These are phyloP conservation scores for Aricia agestis DNA, from an alignment of 1,140 invertebrate species.

Conservation along the genomic window DNA sequence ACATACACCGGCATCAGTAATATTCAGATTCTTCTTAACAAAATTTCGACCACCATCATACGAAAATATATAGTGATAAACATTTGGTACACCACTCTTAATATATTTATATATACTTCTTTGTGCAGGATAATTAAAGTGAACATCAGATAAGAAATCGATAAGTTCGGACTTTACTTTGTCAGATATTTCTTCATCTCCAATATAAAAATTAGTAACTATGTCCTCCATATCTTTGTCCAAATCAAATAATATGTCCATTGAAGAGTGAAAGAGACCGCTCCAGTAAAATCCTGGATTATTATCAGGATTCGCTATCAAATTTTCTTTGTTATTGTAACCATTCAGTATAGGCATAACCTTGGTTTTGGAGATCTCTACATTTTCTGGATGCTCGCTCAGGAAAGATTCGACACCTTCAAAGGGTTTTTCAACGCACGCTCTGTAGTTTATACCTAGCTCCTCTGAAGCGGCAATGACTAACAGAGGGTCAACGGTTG, in stretches of 20 bases:
- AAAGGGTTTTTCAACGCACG: slow-evolving; percentile 35
- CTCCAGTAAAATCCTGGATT: neutral
- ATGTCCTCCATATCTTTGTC: slow-evolving; percentile 23
- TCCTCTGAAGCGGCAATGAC: slow-evolving; percentile 28
- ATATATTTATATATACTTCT: slow-evolving; percentile 29
- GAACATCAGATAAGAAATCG: slow-evolving; percentile 32
- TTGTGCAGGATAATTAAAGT: slow-evolving; percentile 28
- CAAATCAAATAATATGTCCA: slow-evolving; percentile 17
- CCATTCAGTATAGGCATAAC: slow-evolving; percentile 14
- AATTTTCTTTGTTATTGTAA: slow-evolving; percentile 1
- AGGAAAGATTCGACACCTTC: slow-evolving; percentile 27
- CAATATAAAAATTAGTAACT: slow-evolving; percentile 34
- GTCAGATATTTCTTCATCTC: slow-evolving; percentile 26
- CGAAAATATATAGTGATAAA: slow-evolving; percentile 39
- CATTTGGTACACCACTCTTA: slow-evolving; percentile 23
- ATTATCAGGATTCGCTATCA: neutral
- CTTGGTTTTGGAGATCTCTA: neutral
- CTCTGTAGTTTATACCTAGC: slow-evolving; percentile 8
- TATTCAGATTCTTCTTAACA: neutral
- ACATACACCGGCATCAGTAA: slow-evolving; percentile 21
- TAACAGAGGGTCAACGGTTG: slow-evolving; percentile 14
- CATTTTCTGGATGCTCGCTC: slow-evolving; percentile 21
- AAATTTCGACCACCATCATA: slow-evolving; percentile 25
- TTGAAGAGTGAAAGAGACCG: neutral
- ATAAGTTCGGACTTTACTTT: slow-evolving; percentile 23